Percentiles rank a stretch among this genome's conserved stretches.
These are phyloP conservation scores for Anarrhichthys ocellatus DNA, from an alignment of 2,113 vertebrate species.

Conservation along the genomic window DNA sequence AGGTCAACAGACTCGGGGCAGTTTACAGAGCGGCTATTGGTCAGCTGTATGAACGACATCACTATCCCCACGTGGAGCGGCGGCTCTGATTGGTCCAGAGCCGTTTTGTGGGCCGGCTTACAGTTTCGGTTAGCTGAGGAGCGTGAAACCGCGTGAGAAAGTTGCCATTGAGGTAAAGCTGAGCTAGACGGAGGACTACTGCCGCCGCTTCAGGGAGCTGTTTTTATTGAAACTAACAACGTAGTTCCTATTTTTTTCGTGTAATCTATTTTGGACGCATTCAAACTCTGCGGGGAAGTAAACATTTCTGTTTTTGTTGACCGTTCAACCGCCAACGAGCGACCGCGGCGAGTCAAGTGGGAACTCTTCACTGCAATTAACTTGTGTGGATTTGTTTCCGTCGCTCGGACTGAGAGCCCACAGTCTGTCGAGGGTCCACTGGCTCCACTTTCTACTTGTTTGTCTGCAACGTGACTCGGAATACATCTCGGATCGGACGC, in stretches of 20 bases:
- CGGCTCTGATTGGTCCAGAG: slow-evolving; percentile 50
- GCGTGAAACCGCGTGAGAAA: slow-evolving; percentile 85
- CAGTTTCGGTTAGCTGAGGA: slow-evolving; percentile 70
- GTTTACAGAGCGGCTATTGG: slow-evolving; percentile 57
- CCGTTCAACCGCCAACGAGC: slow-evolving; percentile 46
- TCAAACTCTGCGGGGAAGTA: slow-evolving; percentile 47
- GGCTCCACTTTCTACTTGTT: slow-evolving; percentile 23
- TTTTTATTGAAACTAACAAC: slow-evolving; percentile 67
- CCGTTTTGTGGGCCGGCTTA: slow-evolving; percentile 56
- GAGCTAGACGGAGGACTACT: slow-evolving; percentile 45
- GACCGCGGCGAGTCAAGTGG: slow-evolving; percentile 74
- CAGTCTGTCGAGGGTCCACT: slow-evolving; percentile 21
- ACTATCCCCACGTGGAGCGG: slow-evolving; percentile 76
- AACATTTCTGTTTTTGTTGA: slow-evolving; percentile 56
- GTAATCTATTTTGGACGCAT: slow-evolving; percentile 48
- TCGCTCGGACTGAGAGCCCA: slow-evolving; percentile 45
- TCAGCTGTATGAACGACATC: not conserved
- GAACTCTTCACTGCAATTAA: slow-evolving; percentile 74
- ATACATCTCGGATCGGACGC: slow-evolving; percentile 47
- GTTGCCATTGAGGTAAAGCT: slow-evolving; percentile 79
- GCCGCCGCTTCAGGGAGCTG: slow-evolving; percentile 53
- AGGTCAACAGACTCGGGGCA: slow-evolving; percentile 60
- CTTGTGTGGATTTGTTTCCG: slow-evolving; percentile 71
- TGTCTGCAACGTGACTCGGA: slow-evolving; percentile 52
- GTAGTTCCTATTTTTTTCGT: slow-evolving; percentile 24